Conservation (phyloP, 2,113 vertebrate genomes). For the Coptodon bakossiorum region DNA sequence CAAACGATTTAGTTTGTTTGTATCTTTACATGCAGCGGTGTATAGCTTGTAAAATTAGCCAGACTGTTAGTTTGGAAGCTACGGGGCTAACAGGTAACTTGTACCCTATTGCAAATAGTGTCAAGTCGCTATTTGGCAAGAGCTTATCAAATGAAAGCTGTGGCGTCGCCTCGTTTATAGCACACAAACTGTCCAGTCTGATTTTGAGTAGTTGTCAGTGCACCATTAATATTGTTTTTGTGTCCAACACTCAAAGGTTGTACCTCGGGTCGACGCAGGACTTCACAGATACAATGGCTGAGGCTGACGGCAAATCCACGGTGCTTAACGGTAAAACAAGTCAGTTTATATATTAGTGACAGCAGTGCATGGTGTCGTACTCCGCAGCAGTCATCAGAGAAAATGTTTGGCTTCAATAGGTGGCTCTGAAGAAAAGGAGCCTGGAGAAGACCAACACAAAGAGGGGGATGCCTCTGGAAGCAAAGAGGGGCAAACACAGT, state of each 20-base stretch:
- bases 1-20: background rate
- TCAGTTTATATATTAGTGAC: background rate
- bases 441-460: slow-evolving; percentile 42
- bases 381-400: background rate
- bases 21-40: background rate
- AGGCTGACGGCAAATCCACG: slow-evolving; percentile 54
- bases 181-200: background rate
- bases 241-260: slow-evolving; percentile 31
- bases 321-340: slow-evolving; percentile 54
- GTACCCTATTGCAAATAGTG: background rate
- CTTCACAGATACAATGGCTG: slow-evolving; percentile 60
- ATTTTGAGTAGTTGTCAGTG: background rate
- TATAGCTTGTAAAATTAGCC: background rate
- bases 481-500: slow-evolving; percentile 44
- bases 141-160: background rate
- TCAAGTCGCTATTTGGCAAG: background rate
- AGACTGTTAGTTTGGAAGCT: background rate
- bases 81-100: background rate
- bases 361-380: background rate
- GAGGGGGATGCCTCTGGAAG: slow-evolving; percentile 39
- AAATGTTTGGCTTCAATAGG: slow-evolving; percentile 29
- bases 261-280: slow-evolving; percentile 38
- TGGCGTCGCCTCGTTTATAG: background rate
- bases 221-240: background rate
- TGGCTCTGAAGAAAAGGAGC: slow-evolving; percentile 61